Conservation (phyloP, 2,113 vertebrate genomes). For the Barbus barbus region DNA sequence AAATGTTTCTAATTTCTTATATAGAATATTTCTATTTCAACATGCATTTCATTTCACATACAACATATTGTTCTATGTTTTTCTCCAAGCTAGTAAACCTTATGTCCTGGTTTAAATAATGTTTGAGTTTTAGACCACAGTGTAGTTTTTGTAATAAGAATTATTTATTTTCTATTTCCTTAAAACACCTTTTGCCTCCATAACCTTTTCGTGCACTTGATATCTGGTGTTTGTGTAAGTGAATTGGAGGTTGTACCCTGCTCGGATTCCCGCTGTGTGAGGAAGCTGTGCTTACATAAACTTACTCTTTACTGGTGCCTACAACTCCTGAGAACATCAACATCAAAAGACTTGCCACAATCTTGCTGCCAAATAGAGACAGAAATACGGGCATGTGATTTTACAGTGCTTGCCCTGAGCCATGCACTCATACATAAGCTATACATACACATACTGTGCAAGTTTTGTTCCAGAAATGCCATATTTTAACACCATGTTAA, state of each 20-base stretch:
- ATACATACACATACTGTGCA: background rate
- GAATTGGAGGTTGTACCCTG: background rate
- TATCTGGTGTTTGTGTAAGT: conserved; percentile 16
- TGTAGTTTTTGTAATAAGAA: background rate
- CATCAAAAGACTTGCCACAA: conserved; percentile 32
- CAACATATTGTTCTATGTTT: background rate
- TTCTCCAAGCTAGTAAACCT: background rate
- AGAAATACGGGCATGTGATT: background rate
- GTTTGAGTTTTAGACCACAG: background rate
- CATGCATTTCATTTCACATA: background rate
- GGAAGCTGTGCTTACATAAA: conserved; percentile 32
- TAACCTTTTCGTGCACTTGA: conserved; percentile 25
- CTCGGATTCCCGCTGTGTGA: conserved; percentile 21
- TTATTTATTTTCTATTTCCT: background rate
- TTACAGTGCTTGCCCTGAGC: background rate
- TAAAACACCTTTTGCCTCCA: background rate
- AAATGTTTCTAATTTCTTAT: too few relatives aligned
- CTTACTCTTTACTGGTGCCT: conserved; percentile 2
- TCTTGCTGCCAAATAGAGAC: background rate
- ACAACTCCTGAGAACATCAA: conserved; percentile 27
- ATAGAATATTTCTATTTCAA: too few relatives aligned
- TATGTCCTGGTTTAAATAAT: background rate
- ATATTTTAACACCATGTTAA: background rate
- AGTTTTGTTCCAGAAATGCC: background rate
- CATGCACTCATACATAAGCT: background rate